Base-by-base conservation (phyloP, 2,797 vertebrate genomes). In the Lycodopsis pacificus region DNA sequence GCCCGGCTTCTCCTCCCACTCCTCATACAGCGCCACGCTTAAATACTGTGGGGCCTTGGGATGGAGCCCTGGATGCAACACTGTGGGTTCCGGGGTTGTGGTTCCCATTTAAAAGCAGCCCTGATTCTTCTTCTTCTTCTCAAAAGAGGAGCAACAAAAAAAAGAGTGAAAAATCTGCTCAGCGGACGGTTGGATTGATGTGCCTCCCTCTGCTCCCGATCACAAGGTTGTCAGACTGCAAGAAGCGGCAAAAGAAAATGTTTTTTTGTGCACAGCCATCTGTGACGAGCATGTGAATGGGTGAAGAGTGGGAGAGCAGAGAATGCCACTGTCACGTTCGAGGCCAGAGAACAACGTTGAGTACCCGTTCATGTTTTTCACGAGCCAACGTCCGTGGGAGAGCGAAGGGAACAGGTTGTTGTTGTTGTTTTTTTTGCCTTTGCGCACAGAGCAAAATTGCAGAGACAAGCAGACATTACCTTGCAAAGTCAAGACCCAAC, bases 401-500 rank as follows among this genome's bases (percentile, higher is more conserved):
- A 85, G 51, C 56, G 62, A 86, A 61, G 76, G 66, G 25, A 80
- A 67, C 62, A 1, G 2, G 42, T 67, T 48, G 69, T 73, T 81
- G 30, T 30, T 30, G 27, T 27, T 57, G 38, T n/a, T 64, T 59
- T 61, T 84, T 77, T 68, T 25, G 51, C 51, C 22, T 53, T 7
- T 13, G 82, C 36, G 74, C 76, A 65, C 83, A 44, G 76, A 78
- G 73, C 84, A 86, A 93, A 92, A 93, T 92, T 94, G 93, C 92
- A 92, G 86, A 93, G 92, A 93, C 92, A 92, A 93, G 93, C 91
- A 92, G 88, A 91, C 91, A 87, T 93, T 89, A 91, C 92, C 91
- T 92, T 89, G 90, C 91, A 93, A 93, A 94, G 93, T 93, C 93
- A 94, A 94, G 93, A 94, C 92, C 88, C 93, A 94, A 94, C 93